These are phyloP conservation scores for Nesoenas mayeri DNA, from an alignment of 2,113 vertebrate species.

Conservation along the genomic window DNA sequence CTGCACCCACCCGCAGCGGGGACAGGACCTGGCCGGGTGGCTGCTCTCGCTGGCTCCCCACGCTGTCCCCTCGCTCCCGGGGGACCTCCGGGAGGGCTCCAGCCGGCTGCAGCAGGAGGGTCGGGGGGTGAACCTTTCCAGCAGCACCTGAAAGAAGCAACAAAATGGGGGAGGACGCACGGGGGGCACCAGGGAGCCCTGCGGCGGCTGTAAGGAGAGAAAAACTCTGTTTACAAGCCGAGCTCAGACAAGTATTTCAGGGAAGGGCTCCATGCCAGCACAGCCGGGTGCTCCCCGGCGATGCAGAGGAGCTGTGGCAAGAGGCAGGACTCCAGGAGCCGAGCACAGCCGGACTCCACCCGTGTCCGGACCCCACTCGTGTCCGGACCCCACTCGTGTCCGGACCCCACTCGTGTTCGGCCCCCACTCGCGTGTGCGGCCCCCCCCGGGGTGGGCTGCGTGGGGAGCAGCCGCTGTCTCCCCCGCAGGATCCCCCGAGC, in stretches of 20 bases:
- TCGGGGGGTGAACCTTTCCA: background rate
- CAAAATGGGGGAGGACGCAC: accelerated
- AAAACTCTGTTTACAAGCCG: background rate
- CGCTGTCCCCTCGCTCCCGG: accelerated
- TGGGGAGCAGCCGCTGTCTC: background rate
- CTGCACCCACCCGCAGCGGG: background rate
- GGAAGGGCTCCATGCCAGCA: background rate
- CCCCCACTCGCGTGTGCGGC: background rate
- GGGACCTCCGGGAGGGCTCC: background rate
- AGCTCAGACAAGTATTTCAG: background rate
- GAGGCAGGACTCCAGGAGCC: background rate
- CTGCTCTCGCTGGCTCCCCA: background rate
- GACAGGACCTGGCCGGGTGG: too few species aligned
- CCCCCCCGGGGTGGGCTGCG: background rate
- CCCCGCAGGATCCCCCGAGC: background rate
- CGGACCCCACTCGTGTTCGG: background rate
- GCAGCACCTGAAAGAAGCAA: background rate
- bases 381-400: background rate
- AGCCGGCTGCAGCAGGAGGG: accelerated
- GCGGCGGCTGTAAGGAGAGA: background rate
- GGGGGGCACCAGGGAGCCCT: background rate
- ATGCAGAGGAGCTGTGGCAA: background rate
- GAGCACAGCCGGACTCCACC: background rate
- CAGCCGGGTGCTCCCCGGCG: background rate
- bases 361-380: background rate